Base-by-base conservation (phyloP, 2,888 invertebrate species). In the Argyresthia goedartella region DNA sequence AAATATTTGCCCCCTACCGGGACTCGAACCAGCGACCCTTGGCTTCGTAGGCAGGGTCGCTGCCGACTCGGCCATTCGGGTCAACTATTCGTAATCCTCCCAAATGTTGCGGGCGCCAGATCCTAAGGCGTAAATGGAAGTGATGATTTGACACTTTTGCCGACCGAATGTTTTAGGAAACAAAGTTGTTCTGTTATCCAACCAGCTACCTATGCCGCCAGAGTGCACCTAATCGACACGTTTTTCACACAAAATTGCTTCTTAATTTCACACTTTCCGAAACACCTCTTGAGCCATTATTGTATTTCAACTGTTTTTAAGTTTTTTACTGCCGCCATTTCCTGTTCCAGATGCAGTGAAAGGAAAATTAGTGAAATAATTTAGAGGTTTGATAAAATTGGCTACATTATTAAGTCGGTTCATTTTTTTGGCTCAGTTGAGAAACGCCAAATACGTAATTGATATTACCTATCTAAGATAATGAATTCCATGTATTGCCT, bases 81-180 rank as follows among this genome's bases (percentile, higher is more conserved):
- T n/a, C n/a, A n/a, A n/a, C n/a, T n/a, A n/a, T 25, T 25, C 25
- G 6, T 4, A 25, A 6, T 25, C 25, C 25, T 25, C 25, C 66
- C 60, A 69, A 79, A 71, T 68, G 78, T 81, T 79, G 49, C 44
- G 56, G 44, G 65, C 65, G 54, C 52, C 66, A 54, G 60, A 53
- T 59, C 66, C 67, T 64, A 62, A 65, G 65, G 62, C 65, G 73
- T 76, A 81, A 85, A 85, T 84, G 82, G 81, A 84, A 68, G 62
- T 68, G 62, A 82, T 86, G 85, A 86, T 77, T 84, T 68, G 80
- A 75, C 81, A 81, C 71, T 80, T 82, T 84, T 66, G 65, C 63
- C 44, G 59, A 65, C 65, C 73, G 73, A 81, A 80, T 81, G 80
- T 81, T 84, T 80, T 81, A 48, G 72, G 73, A 79, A 81, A 77